These are phyloP conservation scores for Sander lucioperca DNA, from an alignment of 2,113 vertebrate species.

Conservation along the genomic window DNA sequence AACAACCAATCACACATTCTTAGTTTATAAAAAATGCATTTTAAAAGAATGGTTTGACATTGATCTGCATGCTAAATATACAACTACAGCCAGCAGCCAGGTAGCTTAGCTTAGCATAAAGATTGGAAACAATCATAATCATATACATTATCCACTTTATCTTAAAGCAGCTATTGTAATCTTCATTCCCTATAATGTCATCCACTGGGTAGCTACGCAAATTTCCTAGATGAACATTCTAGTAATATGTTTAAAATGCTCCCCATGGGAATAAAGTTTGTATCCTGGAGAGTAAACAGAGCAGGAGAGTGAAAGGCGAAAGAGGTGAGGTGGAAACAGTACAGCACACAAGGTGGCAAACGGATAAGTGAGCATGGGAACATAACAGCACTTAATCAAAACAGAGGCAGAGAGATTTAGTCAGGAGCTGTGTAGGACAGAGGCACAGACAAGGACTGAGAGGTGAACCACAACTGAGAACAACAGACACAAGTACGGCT, in stretches of 20 bases:
- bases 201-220: neutral
- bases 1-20: no score
- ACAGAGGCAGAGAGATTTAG: neutral
- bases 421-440: neutral
- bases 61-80: no score
- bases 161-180: neutral
- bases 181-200: neutral
- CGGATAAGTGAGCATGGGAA: constrained; percentile 7
- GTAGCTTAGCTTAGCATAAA: neutral
- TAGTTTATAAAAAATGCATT: no score
- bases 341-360: neutral
- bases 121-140: neutral
- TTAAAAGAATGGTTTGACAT: no score
- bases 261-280: neutral
- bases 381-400: constrained; percentile 22
- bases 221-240: neutral
- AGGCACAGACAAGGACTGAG: neutral
- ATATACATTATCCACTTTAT: neutral
- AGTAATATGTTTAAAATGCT: neutral
- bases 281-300: neutral
- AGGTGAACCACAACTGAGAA: constrained; percentile 24
- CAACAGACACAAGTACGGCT: neutral
- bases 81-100: no score
- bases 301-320: constrained; percentile 1
- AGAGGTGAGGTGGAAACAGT: neutral